Percentiles rank a stretch among this genome's conserved stretches.
phyloP scores from a whole-genome alignment of 2,888 invertebrate genomes.

The Catocala fraxini region DNA sequence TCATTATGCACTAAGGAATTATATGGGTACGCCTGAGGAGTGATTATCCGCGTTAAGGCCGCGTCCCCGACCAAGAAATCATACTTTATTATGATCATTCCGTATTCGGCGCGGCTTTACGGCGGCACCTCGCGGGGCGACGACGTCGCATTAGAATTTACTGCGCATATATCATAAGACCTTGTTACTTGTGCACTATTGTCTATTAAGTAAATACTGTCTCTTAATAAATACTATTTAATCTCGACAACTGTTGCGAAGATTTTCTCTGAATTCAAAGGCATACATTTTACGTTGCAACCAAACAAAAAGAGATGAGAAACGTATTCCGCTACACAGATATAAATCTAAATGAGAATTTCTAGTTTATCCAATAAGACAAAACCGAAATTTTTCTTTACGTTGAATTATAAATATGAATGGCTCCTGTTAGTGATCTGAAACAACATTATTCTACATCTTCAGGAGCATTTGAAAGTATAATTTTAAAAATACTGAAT shows the following conservation, averaged over 20 bases:
- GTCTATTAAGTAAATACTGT: constrained; percentile 70
- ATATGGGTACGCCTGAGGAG: constrained; percentile 87
- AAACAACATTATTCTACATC: too few species aligned
- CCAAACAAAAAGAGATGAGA: too few species aligned
- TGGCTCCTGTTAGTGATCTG: too few species aligned
- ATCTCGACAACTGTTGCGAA: not conserved
- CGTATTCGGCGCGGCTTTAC: constrained; percentile 75
- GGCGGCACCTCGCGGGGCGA: constrained; percentile 74
- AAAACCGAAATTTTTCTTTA: too few species aligned
- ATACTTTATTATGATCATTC: constrained; percentile 86
- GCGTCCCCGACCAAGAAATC: constrained; percentile 86
- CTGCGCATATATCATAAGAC: constrained; percentile 77
- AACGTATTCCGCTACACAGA: too few species aligned
- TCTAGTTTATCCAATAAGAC: too few species aligned
- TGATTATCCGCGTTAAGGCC: constrained; percentile 84
- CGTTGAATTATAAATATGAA: too few species aligned
- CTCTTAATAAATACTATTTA: constrained; percentile 58
- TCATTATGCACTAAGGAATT: constrained; percentile 88
- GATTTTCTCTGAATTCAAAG: not conserved
- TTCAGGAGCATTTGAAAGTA: too few species aligned
- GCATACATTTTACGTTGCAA: too few species aligned
- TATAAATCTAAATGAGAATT: too few species aligned
- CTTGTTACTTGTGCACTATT: constrained; percentile 64
- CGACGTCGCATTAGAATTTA: constrained; percentile 81
- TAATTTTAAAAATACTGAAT: too few species aligned